Evolutionary conservation across 2,113 vertebrate species (phyloP).

Genomic region (Coptodon bakossiorum): DNA sequence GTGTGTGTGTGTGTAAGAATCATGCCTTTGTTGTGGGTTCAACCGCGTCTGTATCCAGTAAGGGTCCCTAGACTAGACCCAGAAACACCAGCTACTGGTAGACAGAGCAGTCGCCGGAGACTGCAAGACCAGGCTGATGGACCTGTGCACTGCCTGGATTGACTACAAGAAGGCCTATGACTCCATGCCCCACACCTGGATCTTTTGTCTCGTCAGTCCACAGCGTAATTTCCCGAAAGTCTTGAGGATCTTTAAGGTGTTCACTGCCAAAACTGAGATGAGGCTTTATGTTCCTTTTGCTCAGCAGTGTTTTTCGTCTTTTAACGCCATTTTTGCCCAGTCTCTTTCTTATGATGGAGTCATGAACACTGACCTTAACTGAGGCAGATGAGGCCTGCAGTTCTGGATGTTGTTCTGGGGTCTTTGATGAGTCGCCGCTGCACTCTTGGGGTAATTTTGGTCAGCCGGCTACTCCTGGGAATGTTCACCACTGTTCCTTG

Average conservation of each 20-base stretch:
- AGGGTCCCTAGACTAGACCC: no score
- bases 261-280: neutral
- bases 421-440: neutral
- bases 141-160: neutral
- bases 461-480: neutral
- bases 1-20: no score
- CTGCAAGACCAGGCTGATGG: neutral
- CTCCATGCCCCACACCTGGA: neutral
- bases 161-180: neutral
- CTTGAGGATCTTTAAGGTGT: fast-evolving
- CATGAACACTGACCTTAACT: neutral
- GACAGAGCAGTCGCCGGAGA: neutral
- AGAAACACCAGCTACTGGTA: no score
- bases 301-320: neutral
- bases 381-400: neutral
- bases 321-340: fast-evolving
- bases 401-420: neutral
- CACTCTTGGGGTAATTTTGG: neutral
- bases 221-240: neutral
- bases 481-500: neutral
- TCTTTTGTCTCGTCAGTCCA: neutral
- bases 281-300: neutral
- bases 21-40: no score
- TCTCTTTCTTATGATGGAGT: fast-evolving
- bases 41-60: neutral